Conservation (phyloP, 2,888 invertebrate species). For the Lasioglossum pauxillum region DNA sequence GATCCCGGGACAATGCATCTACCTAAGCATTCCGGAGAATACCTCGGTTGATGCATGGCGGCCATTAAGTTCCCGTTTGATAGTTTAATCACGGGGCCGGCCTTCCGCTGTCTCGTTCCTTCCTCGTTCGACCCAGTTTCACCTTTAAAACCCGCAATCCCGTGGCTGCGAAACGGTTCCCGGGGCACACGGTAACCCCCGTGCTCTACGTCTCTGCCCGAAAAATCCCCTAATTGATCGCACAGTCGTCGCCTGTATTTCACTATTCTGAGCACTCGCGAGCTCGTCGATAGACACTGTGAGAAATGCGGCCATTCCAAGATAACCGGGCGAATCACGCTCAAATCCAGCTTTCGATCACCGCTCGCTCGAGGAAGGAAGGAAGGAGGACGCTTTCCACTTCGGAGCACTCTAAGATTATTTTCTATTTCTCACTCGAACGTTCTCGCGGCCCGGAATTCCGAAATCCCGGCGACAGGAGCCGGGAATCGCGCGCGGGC, state of each 20-base stretch:
- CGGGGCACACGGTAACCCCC: not conserved
- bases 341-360: not conserved
- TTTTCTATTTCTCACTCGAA: slow-evolving; percentile 4
- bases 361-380: too few relatives aligned
- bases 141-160: slow-evolving; percentile 21
- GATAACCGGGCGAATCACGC: not conserved
- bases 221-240: not conserved
- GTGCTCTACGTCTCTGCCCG: not conserved
- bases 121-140: slow-evolving; percentile 14
- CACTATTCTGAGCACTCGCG: not conserved
- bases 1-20: slow-evolving; percentile 38
- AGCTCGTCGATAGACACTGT: not conserved
- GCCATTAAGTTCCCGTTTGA: slow-evolving; percentile 40
- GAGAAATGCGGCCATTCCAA: not conserved
- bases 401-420: not conserved
- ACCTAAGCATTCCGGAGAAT: slow-evolving; percentile 11
- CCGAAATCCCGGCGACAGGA: slow-evolving; percentile 3
- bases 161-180: not conserved
- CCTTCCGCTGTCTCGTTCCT: slow-evolving; percentile 9
- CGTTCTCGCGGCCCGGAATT: not conserved
- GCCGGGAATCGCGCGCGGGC: not conserved
- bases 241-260: not conserved
- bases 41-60: slow-evolving; percentile 25
- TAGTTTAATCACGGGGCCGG: slow-evolving; percentile 37
- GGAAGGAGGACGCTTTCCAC: not conserved